A percentile compares a stretch with the other conserved stretches of the same genome.
Evolutionary conservation across 2,113 vertebrate species (phyloP).

Genomic region (Cynoglossus semilaevis): DNA sequence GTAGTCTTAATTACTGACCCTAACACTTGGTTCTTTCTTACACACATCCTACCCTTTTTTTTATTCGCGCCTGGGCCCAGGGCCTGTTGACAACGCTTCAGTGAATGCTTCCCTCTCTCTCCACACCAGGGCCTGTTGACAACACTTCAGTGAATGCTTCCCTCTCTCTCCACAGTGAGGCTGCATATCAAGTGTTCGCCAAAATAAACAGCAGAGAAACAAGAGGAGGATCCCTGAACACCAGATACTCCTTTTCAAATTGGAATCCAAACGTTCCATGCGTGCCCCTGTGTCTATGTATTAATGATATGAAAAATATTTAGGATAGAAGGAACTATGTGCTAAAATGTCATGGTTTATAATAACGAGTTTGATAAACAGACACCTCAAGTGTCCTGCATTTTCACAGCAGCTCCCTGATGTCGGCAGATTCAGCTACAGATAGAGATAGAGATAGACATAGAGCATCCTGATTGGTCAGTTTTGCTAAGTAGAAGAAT

Average conservation of each 20-base stretch:
- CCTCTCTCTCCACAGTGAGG: conserved; percentile 20
- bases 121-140: not conserved
- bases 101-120: conserved; percentile 33
- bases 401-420: too few species aligned
- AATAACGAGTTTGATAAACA: too few species aligned
- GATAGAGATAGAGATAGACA: too few species aligned
- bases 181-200: conserved; percentile 34
- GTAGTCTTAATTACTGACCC: conserved; percentile 29
- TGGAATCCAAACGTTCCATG: conserved; percentile 12
- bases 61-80: not conserved
- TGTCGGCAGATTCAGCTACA: too few species aligned
- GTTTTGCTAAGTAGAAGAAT: too few species aligned
- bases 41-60: not conserved
- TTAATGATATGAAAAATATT: not conserved
- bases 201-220: conserved; percentile 49
- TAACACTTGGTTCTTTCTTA: conserved; percentile 22
- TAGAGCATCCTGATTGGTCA: too few species aligned
- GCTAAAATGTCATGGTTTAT: too few species aligned
- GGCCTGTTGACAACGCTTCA: conserved; percentile 13
- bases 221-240: conserved; percentile 24
- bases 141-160: conserved; percentile 33
- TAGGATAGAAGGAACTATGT: too few species aligned
- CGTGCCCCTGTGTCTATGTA: not conserved
- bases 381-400: too few species aligned
- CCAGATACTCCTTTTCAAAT: conserved; percentile 24